phyloP scores from a whole-genome alignment of 2,113 vertebrate species.

The Gavia stellata region DNA sequence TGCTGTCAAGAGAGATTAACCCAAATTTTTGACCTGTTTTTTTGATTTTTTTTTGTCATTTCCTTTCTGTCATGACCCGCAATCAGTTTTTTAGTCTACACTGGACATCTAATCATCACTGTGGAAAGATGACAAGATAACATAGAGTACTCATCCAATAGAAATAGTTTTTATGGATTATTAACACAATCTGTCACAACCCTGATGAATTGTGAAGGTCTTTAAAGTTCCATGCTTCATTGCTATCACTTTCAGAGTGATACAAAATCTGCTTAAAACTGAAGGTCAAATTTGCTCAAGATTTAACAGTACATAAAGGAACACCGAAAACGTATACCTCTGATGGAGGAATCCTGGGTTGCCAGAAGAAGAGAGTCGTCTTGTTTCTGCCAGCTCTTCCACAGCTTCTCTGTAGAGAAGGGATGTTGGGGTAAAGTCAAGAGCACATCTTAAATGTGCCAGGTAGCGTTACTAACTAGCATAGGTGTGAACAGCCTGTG shows the following conservation, averaged over 20 bases:
- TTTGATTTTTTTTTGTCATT: background rate
- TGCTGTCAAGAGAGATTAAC: conserved; percentile 23
- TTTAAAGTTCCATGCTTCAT: background rate
- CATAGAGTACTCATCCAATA: background rate
- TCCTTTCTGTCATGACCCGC: background rate
- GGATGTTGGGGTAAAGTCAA: background rate
- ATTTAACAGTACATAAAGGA: background rate
- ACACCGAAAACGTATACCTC: background rate
- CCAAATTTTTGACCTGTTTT: background rate
- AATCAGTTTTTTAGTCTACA: background rate
- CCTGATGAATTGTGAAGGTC: background rate
- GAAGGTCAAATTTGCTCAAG: background rate
- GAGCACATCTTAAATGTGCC: background rate
- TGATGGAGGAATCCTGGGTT: background rate
- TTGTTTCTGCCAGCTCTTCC: background rate
- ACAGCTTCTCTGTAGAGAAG: background rate
- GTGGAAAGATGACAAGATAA: background rate
- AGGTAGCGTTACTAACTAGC: background rate
- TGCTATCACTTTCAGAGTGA: background rate
- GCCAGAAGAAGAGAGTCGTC: background rate
- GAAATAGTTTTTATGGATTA: background rate
- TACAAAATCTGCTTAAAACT: background rate
- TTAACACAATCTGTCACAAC: background rate
- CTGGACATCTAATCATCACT: background rate
- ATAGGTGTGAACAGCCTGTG: background rate